These are phyloP conservation scores for Vulpes lagopus DNA, from an alignment of 2,113 vertebrate genomes.

Conservation along the genomic window DNA sequence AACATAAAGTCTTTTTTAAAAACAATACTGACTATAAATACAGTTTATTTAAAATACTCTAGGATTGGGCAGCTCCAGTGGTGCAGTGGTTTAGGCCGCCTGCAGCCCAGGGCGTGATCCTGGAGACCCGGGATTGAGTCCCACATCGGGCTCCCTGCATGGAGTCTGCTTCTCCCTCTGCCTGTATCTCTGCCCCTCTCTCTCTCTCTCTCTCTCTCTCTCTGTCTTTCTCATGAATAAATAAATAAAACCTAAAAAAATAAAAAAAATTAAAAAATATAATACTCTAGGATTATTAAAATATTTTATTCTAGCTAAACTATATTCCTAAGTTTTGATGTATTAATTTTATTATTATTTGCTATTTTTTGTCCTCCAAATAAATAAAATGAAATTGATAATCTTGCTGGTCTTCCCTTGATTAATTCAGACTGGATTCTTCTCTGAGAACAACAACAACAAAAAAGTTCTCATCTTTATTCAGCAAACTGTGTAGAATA, in stretches of 20 bases:
- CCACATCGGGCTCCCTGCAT: too few relatives aligned
- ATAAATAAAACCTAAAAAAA: too few relatives aligned
- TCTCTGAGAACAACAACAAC: not conserved
- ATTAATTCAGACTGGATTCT: not conserved
- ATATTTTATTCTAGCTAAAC: not conserved
- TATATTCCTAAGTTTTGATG: not conserved
- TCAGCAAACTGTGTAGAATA: not conserved
- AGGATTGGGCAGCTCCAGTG: not conserved
- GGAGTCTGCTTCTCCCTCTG: too few relatives aligned
- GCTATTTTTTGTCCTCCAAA: not conserved
- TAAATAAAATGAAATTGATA: not conserved
- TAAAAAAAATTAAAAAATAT: not conserved
- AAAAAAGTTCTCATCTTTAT: not conserved
- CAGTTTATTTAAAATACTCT: not conserved
- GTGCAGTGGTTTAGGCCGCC: too few relatives aligned
- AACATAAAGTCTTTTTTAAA: not conserved
- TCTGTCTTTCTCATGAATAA: too few relatives aligned
- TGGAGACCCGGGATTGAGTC: too few relatives aligned
- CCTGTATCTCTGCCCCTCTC: too few relatives aligned
- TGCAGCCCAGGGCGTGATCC: too few relatives aligned
- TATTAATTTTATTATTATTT: not conserved
- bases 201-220: too few relatives aligned
- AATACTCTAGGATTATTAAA: not conserved
- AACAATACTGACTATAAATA: not conserved
- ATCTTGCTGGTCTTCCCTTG: not conserved